Conservation (phyloP, 1,140 invertebrate genomes). For the Drosophila subpulchrella region DNA sequence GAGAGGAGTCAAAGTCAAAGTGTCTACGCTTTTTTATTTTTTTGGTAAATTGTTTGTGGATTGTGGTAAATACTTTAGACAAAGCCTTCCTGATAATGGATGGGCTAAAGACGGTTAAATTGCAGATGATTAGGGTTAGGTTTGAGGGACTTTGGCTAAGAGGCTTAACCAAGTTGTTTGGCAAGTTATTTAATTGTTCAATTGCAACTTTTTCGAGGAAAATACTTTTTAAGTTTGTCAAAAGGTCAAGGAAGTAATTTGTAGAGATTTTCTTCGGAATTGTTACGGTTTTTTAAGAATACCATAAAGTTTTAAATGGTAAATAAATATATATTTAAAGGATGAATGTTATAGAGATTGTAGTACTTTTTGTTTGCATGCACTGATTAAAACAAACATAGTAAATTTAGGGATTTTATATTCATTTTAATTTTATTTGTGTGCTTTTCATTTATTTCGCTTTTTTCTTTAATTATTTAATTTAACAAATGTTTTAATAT, state of each 20-base stretch:
- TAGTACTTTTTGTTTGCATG: too few relatives aligned
- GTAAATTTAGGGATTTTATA: too few relatives aligned
- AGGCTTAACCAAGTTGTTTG: not conserved
- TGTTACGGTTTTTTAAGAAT: too few relatives aligned
- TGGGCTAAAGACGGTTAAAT: conserved; percentile 23
- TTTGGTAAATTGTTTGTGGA: conserved; percentile 64
- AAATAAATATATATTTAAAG: too few relatives aligned
- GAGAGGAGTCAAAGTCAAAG: conserved; percentile 25
- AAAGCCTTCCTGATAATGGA: conserved; percentile 10
- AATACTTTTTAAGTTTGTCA: not conserved
- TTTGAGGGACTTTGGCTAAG: not conserved
- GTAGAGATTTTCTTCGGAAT: too few relatives aligned
- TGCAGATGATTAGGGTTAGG: conserved; percentile 11
- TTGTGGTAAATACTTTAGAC: conserved; percentile 58
- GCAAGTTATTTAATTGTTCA: not conserved
- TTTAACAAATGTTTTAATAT: too few relatives aligned
- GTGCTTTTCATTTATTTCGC: too few relatives aligned
- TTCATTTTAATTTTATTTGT: too few relatives aligned
- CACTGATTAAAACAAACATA: too few relatives aligned
- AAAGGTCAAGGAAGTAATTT: too few relatives aligned
- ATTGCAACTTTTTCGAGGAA: not conserved
- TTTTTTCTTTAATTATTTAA: too few relatives aligned
- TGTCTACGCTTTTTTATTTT: conserved; percentile 8
- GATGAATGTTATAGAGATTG: too few relatives aligned
- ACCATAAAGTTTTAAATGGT: not conserved